These are phyloP conservation scores for Setipinna tenuifilis DNA, from an alignment of 2,797 vertebrate genomes.

Conservation along the genomic window DNA sequence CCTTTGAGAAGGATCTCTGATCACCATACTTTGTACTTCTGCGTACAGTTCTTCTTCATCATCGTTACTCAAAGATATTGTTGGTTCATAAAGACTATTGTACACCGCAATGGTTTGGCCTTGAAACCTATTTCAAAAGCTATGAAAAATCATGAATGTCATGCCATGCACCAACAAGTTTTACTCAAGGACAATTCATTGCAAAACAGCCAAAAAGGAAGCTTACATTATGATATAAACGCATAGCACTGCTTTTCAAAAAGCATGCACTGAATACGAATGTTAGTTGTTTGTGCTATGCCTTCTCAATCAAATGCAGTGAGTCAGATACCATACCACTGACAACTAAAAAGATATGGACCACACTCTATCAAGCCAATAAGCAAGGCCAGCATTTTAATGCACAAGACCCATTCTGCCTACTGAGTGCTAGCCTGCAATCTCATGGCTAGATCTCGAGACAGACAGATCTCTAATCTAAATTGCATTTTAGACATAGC, in stretches of 20 bases:
- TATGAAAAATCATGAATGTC: background rate
- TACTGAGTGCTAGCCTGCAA: background rate
- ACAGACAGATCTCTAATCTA: slow-evolving; percentile 6
- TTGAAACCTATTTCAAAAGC: background rate
- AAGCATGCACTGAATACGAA: slow-evolving; percentile 20
- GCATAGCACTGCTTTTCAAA: background rate
- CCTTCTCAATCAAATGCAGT: background rate
- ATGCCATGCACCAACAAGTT: background rate
- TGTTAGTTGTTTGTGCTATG: background rate
- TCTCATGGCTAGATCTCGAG: background rate
- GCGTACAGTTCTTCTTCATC: background rate
- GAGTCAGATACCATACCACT: background rate
- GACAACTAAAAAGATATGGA: background rate
- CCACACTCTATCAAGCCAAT: background rate
- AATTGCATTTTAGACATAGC: background rate
- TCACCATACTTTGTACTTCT: background rate
- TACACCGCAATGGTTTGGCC: background rate
- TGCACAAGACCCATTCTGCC: background rate
- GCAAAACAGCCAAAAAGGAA: background rate
- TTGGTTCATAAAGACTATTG: background rate
- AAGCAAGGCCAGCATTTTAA: background rate
- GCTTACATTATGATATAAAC: background rate
- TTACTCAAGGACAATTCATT: background rate
- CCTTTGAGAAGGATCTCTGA: background rate
- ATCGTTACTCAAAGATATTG: background rate